A percentile compares a stretch with the other conserved stretches of the same genome.
These are phyloP conservation scores for Eurytoma adleriae DNA, from an alignment of 2,888 invertebrate species.

Conservation along the genomic window DNA sequence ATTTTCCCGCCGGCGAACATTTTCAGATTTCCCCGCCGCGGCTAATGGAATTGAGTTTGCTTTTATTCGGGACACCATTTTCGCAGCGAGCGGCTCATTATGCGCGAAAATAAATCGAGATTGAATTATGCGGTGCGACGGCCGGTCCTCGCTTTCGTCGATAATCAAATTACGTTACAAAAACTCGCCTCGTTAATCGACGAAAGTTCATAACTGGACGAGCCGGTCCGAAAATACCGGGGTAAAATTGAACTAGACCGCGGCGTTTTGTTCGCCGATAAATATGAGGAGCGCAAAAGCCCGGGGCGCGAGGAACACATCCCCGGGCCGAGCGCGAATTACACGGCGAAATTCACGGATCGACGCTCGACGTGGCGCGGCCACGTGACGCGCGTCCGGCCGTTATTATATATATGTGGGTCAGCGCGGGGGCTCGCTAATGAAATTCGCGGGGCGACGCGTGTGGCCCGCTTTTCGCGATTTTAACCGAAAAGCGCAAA, in stretches of 20 bases:
- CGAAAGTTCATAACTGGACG: not conserved
- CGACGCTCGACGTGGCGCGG: conserved; percentile 14
- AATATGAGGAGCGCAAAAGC: not conserved
- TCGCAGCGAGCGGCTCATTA: not conserved
- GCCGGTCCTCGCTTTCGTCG: not conserved
- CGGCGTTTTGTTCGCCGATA: not conserved
- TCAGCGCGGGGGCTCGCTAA: conserved; percentile 61
- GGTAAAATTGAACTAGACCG: not conserved
- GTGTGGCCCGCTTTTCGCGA: not conserved
- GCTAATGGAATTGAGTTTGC: not conserved
- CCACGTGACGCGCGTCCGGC: conserved; percentile 58
- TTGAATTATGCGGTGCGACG: not conserved
- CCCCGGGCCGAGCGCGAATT: not conserved
- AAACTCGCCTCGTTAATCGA: not conserved
- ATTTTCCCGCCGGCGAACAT: not conserved
- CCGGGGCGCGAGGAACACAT: not conserved
- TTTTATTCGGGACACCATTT: not conserved
- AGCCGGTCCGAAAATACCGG: not conserved
- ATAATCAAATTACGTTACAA: not conserved
- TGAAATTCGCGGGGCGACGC: conserved; percentile 60
- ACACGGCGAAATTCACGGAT: conserved; percentile 47
- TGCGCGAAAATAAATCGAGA: not conserved
- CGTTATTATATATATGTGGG: conserved; percentile 59
- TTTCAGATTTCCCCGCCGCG: not conserved
- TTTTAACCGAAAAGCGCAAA: no score